phyloP scores from a whole-genome alignment of 2,888 invertebrate genomes.

The Temnothorax unifasciatus region DNA sequence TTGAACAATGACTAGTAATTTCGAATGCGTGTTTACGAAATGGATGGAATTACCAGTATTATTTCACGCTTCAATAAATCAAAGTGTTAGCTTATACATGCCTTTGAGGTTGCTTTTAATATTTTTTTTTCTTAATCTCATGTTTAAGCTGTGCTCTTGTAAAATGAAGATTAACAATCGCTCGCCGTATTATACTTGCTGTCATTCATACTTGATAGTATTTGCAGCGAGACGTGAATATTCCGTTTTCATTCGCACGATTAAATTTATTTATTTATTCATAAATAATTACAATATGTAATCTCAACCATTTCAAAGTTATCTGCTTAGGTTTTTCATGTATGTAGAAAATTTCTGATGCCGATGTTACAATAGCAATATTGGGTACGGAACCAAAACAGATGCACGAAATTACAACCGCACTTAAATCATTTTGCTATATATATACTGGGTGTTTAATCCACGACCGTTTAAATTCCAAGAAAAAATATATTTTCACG shows the following conservation, averaged over 20 bases:
- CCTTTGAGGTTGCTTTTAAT: neutral
- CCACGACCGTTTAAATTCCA: neutral
- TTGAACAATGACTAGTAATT: slow-evolving; percentile 37
- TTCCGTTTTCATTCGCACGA: neutral
- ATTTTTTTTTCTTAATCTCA: neutral
- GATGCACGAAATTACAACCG: neutral
- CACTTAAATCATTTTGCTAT: neutral
- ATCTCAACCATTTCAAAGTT: slow-evolving; percentile 1
- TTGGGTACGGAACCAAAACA: neutral
- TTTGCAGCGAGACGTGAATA: slow-evolving; percentile 8
- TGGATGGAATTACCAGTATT: slow-evolving; percentile 1
- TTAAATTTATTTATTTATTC: neutral
- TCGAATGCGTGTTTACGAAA: neutral
- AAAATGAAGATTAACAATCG: slow-evolving; percentile 30
- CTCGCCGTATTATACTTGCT: neutral
- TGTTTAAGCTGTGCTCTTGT: neutral
- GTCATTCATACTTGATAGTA: neutral
- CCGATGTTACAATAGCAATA: neutral
- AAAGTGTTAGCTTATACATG: neutral
- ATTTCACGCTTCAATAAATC: slow-evolving; percentile 21
- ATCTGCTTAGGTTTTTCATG: slow-evolving; percentile 3
- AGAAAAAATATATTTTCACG: neutral
- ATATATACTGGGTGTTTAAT: neutral
- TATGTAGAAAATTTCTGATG: slow-evolving; percentile 3
- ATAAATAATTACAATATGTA: slow-evolving; percentile 4